phyloP scores from a whole-genome alignment of 2,797 vertebrate genomes.

The Myiotriccus ornatus region DNA sequence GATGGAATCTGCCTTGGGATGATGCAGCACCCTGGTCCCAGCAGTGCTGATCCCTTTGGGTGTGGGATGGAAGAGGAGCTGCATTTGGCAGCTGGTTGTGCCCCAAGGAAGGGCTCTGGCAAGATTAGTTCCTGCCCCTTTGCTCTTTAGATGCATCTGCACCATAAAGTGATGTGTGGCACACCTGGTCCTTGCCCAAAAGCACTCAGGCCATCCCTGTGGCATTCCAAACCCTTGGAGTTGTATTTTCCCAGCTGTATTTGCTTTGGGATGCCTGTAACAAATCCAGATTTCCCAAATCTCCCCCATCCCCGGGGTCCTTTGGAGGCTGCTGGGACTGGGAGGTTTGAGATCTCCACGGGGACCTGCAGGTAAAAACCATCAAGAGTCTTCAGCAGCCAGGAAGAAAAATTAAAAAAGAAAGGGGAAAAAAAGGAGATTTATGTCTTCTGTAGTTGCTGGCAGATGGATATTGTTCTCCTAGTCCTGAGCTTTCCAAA shows the following conservation, averaged over 20 bases:
- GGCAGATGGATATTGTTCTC: constrained; percentile 28
- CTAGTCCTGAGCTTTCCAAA: constrained; percentile 1
- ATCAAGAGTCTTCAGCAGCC: neutral
- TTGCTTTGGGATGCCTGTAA: neutral
- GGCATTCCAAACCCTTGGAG: neutral
- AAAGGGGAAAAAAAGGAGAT: neutral
- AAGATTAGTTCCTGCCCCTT: neutral
- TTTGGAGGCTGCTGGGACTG: neutral
- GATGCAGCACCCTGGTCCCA: neutral
- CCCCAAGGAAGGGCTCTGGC: neutral
- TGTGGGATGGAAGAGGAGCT: neutral
- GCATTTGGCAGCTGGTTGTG: neutral
- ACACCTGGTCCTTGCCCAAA: neutral
- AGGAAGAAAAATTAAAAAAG: neutral
- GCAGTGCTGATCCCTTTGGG: neutral
- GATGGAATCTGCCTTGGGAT: accelerated
- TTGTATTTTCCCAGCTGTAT: neutral
- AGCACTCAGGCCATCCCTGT: accelerated
- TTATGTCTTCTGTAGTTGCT: neutral
- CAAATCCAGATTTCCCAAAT: neutral
- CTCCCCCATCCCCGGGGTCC: neutral
- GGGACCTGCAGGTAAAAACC: neutral
- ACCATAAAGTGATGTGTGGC: accelerated
- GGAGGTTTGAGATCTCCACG: neutral
- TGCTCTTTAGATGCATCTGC: neutral